phyloP scores from a whole-genome alignment of 2,797 vertebrate genomes.

The Neomorphus geoffroyi region DNA sequence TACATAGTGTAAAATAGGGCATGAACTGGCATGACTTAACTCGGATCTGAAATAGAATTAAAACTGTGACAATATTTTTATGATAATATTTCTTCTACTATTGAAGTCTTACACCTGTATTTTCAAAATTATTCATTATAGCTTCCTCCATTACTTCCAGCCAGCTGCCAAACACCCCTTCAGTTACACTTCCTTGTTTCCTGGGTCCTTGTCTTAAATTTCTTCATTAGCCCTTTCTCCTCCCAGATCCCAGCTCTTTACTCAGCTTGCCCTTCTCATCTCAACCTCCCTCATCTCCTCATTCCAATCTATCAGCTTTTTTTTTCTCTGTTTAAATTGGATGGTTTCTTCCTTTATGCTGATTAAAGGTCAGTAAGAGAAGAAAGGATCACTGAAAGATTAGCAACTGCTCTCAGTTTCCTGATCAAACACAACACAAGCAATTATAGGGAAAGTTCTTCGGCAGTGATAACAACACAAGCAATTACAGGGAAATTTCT shows the following conservation, averaged over 20 bases:
- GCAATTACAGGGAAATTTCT: neutral
- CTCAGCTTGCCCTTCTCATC: neutral
- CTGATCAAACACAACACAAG: neutral
- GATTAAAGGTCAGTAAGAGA: slow-evolving; percentile 4
- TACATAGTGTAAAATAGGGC: slow-evolving; percentile 28
- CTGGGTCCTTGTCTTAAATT: neutral
- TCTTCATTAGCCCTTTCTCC: neutral
- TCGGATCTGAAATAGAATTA: slow-evolving; percentile 18
- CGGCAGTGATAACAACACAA: neutral
- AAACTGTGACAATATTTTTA: neutral
- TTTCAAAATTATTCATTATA: slow-evolving; percentile 5
- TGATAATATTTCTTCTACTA: neutral
- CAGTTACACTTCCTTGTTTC: neutral
- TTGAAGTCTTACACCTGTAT: neutral
- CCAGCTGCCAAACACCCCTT: neutral
- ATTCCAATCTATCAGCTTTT: neutral
- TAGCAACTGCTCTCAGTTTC: neutral
- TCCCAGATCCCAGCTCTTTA: neutral
- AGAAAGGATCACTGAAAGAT: slow-evolving; percentile 5
- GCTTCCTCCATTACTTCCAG: neutral
- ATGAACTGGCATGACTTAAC: slow-evolving; percentile 42
- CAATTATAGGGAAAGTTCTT: neutral
- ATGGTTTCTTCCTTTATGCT: neutral
- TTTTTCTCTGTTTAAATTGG: neutral
- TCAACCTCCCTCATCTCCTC: neutral